Percentiles rank a stretch among this genome's conserved stretches.
These are phyloP conservation scores for Aethina tumida DNA, from an alignment of 1,140 invertebrate species.

Conservation along the genomic window DNA sequence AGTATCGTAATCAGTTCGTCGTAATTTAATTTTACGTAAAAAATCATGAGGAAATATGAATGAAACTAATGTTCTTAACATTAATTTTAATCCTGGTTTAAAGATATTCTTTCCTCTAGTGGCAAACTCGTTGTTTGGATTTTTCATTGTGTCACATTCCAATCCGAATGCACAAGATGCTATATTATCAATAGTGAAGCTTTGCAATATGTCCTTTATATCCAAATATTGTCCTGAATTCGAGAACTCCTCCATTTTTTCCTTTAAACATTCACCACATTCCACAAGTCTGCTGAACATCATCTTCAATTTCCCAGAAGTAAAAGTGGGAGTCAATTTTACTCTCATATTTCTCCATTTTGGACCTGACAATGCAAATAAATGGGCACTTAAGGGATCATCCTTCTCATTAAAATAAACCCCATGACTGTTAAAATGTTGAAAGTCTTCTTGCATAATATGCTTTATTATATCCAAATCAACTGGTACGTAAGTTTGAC, in stretches of 20 bases:
- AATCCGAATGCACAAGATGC: slow-evolving; percentile 39
- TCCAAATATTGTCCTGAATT: slow-evolving; percentile 41
- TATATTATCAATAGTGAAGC: slow-evolving; percentile 37
- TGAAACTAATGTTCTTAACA: no score
- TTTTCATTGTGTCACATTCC: no score
- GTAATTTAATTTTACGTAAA: no score
- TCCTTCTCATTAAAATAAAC: slow-evolving; percentile 33
- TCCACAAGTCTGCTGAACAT: slow-evolving; percentile 31
- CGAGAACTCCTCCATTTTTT: slow-evolving; percentile 1
- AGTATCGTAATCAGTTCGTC: no score
- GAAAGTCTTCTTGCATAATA: slow-evolving; percentile 40
- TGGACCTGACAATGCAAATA: slow-evolving; percentile 37
- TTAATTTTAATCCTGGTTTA: no score
- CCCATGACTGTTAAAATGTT: slow-evolving; percentile 37
- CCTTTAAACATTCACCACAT: slow-evolving; percentile 10
- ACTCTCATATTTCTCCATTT: slow-evolving; percentile 39
- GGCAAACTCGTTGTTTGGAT: no score
- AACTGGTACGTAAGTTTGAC: no score
- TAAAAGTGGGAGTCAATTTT: slow-evolving; percentile 40
- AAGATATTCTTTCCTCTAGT: no score
- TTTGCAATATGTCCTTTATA: no score
- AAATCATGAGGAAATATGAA: no score
- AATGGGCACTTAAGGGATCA: slow-evolving; percentile 38
- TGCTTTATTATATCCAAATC: slow-evolving; percentile 40
- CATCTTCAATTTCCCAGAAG: slow-evolving; percentile 38